Evolutionary conservation across 2,888 invertebrate genomes (phyloP).

Genomic region (Stramonita haemastoma): DNA sequence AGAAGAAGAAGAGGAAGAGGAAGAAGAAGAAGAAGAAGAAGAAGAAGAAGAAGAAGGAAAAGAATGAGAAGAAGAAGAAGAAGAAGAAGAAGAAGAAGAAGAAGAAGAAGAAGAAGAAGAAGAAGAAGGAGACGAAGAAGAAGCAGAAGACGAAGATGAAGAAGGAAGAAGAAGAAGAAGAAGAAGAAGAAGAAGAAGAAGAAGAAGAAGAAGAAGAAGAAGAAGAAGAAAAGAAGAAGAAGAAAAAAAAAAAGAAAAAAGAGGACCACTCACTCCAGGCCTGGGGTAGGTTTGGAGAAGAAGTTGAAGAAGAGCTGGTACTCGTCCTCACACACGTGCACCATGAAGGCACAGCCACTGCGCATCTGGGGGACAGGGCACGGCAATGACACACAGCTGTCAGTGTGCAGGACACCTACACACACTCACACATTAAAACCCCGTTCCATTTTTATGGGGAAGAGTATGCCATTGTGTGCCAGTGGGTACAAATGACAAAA

Average conservation of each 20-base stretch:
- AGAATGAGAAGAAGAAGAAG: too few relatives aligned
- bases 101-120: too few relatives aligned
- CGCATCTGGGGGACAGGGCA: slow-evolving; percentile 79
- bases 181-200: not conserved
- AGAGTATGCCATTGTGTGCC: too few relatives aligned
- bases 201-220: not conserved
- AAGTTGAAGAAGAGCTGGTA: slow-evolving; percentile 93
- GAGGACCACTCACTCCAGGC: slow-evolving; percentile 72
- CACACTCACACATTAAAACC: slow-evolving; percentile 32
- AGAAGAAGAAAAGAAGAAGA: not conserved
- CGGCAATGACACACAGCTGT: not conserved
- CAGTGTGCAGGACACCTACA: not conserved
- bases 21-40: too few relatives aligned
- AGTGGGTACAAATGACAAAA: too few relatives aligned
- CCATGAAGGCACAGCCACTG: slow-evolving; percentile 91
- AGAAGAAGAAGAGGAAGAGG: too few relatives aligned
- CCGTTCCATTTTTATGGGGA: too few relatives aligned
- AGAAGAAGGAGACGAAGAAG: not conserved
- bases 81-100: too few relatives aligned
- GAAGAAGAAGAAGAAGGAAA: too few relatives aligned
- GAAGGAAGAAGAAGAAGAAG: not conserved
- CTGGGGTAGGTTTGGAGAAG: slow-evolving; percentile 84
- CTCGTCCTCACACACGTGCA: slow-evolving; percentile 97
- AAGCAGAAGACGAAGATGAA: too few relatives aligned
- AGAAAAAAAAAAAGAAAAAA: not conserved